A percentile compares a stretch with the other conserved stretches of the same genome.
phyloP scores from a whole-genome alignment of 2,797 vertebrate species.

The Tenualosa thibaudeaui region DNA sequence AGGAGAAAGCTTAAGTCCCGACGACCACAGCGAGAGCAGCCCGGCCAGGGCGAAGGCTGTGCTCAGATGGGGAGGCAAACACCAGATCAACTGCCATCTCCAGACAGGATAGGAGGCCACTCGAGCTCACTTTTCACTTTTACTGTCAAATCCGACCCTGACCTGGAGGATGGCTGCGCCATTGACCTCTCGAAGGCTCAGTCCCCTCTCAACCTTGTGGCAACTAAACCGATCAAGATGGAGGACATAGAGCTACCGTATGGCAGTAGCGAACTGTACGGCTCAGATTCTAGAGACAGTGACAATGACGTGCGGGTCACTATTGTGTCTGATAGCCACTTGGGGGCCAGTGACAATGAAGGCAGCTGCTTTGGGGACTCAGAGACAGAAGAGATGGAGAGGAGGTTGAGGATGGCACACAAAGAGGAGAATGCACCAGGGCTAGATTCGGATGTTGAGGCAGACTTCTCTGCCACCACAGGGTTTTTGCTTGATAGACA shows the following conservation, averaged over 20 bases:
- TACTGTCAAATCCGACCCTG: constrained; percentile 61
- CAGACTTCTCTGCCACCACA: not conserved
- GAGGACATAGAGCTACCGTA: constrained; percentile 54
- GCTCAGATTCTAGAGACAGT: constrained; percentile 32
- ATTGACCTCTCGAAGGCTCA: constrained; percentile 66
- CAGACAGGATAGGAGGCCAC: not conserved
- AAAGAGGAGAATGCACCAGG: not conserved
- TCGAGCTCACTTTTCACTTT: not conserved
- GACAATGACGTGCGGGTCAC: constrained; percentile 56
- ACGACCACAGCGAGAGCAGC: not conserved
- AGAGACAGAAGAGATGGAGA: constrained; percentile 48
- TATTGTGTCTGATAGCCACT: constrained; percentile 54
- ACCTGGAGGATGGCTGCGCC: constrained; percentile 54
- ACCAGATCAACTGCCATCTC: not conserved
- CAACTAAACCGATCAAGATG: constrained; percentile 54
- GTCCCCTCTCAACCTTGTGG: constrained; percentile 50
- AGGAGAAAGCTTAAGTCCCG: constrained; percentile 8
- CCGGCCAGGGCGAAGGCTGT: not conserved
- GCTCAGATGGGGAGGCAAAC: not conserved
- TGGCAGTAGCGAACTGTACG: constrained; percentile 40
- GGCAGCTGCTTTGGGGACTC: constrained; percentile 46
- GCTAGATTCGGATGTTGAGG: not conserved
- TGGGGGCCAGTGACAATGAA: constrained; percentile 46
- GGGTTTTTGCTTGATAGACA: not conserved
- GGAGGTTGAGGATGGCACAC: not conserved